Percentiles rank a stretch among this genome's conserved stretches.
Evolutionary conservation across 2,797 vertebrate species (phyloP).

Genomic region (Anguilla marmorata): DNA sequence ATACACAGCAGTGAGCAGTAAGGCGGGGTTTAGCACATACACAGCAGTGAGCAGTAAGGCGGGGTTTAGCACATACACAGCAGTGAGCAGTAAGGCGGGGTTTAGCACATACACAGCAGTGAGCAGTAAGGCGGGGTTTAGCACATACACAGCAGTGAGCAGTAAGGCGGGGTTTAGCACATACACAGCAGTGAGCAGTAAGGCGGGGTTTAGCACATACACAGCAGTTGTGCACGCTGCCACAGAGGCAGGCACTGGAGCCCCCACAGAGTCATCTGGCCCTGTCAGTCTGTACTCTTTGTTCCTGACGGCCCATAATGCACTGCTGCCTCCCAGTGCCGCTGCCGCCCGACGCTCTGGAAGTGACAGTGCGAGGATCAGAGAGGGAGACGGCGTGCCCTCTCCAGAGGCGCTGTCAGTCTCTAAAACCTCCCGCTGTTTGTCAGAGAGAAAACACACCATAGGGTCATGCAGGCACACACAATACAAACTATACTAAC

Average conservation of each 20-base stretch:
- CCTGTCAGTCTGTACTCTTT: slow-evolving; percentile 47
- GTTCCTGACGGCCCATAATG: background rate
- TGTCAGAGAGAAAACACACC: slow-evolving; percentile 17
- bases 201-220: too few species aligned
- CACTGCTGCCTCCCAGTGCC: background rate
- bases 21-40: too few species aligned
- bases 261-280: slow-evolving; percentile 56
- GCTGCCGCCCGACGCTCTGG: background rate
- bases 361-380: background rate
- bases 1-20: too few species aligned
- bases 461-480: background rate
- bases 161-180: too few species aligned
- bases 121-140: too few species aligned
- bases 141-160: too few species aligned
- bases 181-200: too few species aligned
- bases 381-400: background rate
- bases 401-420: background rate
- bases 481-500: background rate
- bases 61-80: background rate
- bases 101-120: too few species aligned
- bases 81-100: background rate
- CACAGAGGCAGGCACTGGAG: background rate
- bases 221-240: background rate
- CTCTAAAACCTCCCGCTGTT: background rate
- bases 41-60: too few species aligned